phyloP scores from a whole-genome alignment of 2,113 vertebrate species.

The Atherinomorus stipes region DNA sequence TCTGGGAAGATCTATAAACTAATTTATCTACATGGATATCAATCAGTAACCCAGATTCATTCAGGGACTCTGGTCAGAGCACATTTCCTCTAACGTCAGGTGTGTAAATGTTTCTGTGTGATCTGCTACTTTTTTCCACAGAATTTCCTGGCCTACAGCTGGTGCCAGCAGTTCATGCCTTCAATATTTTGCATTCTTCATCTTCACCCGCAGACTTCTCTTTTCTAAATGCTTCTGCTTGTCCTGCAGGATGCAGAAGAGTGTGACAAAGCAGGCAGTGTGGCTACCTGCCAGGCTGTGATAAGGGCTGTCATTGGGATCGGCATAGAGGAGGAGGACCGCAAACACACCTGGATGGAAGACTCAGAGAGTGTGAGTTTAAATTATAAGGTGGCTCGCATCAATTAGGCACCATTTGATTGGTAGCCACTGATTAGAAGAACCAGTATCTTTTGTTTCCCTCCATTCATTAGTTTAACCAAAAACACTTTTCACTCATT shows the following conservation, averaged over 20 bases:
- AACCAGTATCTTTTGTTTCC: too few species aligned
- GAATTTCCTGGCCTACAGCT: background rate
- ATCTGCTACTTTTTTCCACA: background rate
- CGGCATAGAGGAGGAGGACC: constrained; percentile 96
- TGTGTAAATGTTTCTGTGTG: background rate
- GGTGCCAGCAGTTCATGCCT: constrained; percentile 1
- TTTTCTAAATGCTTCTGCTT: constrained; percentile 9
- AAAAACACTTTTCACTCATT: too few species aligned
- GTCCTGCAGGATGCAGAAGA: constrained; percentile 93
- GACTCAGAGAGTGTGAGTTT: constrained; percentile 93
- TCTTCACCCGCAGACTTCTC: background rate
- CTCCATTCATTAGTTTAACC: too few species aligned
- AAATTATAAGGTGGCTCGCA: too few species aligned
- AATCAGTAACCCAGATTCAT: constrained; percentile 10
- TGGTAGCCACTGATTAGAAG: too few species aligned
- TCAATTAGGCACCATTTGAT: too few species aligned
- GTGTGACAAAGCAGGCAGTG: constrained; percentile 97
- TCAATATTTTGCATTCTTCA: background rate
- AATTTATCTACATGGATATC: constrained; percentile 6
- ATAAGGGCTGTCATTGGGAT: constrained; percentile 96
- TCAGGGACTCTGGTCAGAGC: background rate
- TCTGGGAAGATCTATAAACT: constrained; percentile 3
- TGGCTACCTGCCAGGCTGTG: constrained; percentile 95
- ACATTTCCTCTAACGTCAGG: background rate
- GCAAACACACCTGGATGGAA: constrained; percentile 99